Percentiles rank a stretch among this genome's conserved stretches.
phyloP scores from a whole-genome alignment of 2,113 vertebrate genomes.

The Vombatus ursinus region DNA sequence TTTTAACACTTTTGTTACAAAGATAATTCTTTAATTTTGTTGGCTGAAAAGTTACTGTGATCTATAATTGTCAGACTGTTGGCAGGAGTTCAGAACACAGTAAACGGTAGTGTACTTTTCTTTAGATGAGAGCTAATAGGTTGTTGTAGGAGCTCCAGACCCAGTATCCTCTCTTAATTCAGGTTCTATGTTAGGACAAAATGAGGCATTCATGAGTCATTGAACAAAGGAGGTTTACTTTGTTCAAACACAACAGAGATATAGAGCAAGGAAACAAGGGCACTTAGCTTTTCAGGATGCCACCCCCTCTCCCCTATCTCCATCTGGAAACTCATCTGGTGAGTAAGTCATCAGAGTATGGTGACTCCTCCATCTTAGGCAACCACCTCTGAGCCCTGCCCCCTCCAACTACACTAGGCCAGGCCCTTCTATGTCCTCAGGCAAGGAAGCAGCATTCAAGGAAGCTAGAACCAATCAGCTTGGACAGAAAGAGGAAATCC shows the following conservation, averaged over 20 bases:
- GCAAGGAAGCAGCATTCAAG: not conserved
- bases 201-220: not conserved
- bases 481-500: not conserved
- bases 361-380: not conserved
- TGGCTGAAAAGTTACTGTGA: slow-evolving; percentile 33
- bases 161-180: not conserved
- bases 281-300: not conserved
- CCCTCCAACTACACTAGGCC: not conserved
- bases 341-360: not conserved
- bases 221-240: not conserved
- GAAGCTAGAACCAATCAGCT: not conserved
- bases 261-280: not conserved
- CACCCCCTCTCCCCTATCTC: not conserved
- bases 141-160: not conserved
- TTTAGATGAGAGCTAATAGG: slow-evolving; percentile 8
- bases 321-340: not conserved
- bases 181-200: not conserved
- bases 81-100: not conserved
- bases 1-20: slow-evolving; percentile 38
- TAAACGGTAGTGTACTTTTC: slow-evolving; percentile 15
- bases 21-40: slow-evolving; percentile 36
- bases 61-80: slow-evolving; percentile 33
- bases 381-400: not conserved
- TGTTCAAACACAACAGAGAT: not conserved
- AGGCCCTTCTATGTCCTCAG: not conserved